phyloP scores from a whole-genome alignment of 2,888 invertebrate genomes.

The Drosophila bunnanda region DNA sequence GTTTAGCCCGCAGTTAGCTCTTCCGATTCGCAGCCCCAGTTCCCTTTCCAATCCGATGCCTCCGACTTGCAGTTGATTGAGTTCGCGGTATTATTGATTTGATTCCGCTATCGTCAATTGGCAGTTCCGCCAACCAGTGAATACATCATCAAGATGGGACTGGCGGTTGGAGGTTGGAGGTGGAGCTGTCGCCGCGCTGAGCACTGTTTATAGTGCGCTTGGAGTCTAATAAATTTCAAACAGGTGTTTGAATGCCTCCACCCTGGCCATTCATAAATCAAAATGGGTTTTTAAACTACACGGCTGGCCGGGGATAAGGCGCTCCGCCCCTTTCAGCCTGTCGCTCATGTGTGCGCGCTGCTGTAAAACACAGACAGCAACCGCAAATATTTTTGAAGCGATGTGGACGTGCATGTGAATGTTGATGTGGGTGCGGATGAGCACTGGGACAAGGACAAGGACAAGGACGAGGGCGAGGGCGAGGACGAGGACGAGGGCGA shows the following conservation, averaged over 20 bases:
- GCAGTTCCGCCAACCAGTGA: slow-evolving; percentile 20
- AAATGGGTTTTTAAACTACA: slow-evolving; percentile 56
- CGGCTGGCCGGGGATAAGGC: slow-evolving; percentile 29
- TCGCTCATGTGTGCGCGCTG: slow-evolving; percentile 44
- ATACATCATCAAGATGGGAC: slow-evolving; percentile 22
- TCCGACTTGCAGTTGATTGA: slow-evolving; percentile 40
- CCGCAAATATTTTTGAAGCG: slow-evolving; percentile 69
- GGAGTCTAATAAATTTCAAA: slow-evolving; percentile 47
- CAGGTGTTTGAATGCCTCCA: slow-evolving; percentile 52
- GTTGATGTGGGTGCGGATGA: slow-evolving; percentile 8
- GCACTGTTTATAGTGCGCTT: slow-evolving; percentile 45
- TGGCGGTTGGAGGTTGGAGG: not conserved
- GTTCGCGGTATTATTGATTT: slow-evolving; percentile 39
- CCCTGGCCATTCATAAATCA: slow-evolving; percentile 62
- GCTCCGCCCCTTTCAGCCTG: not conserved
- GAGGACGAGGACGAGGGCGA: slow-evolving; percentile 9
- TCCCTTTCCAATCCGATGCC: slow-evolving; percentile 12
- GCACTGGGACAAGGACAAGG: slow-evolving; percentile 32
- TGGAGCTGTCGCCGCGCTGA: slow-evolving; percentile 13
- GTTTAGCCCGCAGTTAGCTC: slow-evolving; percentile 33
- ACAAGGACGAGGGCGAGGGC: not conserved
- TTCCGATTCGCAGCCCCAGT: slow-evolving; percentile 1
- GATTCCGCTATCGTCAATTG: slow-evolving; percentile 33
- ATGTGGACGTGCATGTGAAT: slow-evolving; percentile 11
- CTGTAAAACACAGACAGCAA: slow-evolving; percentile 54